A percentile compares a stretch with the other conserved stretches of the same genome.
Evolutionary conservation across 2,888 invertebrate species (phyloP).

Genomic region (Cepaea hortensis): DNA sequence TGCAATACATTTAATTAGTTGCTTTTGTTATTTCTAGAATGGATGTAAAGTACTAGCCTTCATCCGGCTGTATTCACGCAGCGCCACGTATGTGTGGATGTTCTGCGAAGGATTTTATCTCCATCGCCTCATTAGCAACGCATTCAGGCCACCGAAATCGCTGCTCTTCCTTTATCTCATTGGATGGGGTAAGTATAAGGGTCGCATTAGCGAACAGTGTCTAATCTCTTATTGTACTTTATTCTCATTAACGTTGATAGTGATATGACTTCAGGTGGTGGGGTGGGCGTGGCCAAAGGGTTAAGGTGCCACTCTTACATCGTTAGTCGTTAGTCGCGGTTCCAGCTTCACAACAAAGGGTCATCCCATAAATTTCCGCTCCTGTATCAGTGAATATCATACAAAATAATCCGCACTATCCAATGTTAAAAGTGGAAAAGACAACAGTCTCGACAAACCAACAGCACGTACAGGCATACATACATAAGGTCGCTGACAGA

Average conservation of each 20-base stretch:
- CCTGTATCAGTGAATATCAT: too few relatives aligned
- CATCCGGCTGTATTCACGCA: constrained; percentile 68
- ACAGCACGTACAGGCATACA: too few relatives aligned
- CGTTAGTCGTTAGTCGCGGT: not conserved
- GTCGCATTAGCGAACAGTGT: not conserved
- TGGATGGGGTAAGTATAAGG: constrained; percentile 70
- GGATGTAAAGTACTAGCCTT: constrained; percentile 69
- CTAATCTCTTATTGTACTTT: too few relatives aligned
- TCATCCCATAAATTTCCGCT: too few relatives aligned
- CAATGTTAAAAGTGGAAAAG: too few relatives aligned
- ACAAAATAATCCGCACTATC: too few relatives aligned
- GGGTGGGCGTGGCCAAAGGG: not conserved
- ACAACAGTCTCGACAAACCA: too few relatives aligned
- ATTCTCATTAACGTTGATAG: too few relatives aligned
- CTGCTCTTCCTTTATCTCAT: constrained; percentile 65
- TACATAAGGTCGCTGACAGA: too few relatives aligned
- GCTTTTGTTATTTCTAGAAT: not conserved
- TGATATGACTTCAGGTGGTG: not conserved
- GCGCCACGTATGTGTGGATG: constrained; percentile 74
- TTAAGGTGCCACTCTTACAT: not conserved
- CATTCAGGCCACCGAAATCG: constrained; percentile 70
- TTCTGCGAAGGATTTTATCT: constrained; percentile 74
- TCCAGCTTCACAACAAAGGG: too few relatives aligned
- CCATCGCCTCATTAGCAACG: constrained; percentile 71
- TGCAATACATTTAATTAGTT: too few relatives aligned